phyloP scores from a whole-genome alignment of 2,888 invertebrate genomes.

The Argyra leucocephala region DNA sequence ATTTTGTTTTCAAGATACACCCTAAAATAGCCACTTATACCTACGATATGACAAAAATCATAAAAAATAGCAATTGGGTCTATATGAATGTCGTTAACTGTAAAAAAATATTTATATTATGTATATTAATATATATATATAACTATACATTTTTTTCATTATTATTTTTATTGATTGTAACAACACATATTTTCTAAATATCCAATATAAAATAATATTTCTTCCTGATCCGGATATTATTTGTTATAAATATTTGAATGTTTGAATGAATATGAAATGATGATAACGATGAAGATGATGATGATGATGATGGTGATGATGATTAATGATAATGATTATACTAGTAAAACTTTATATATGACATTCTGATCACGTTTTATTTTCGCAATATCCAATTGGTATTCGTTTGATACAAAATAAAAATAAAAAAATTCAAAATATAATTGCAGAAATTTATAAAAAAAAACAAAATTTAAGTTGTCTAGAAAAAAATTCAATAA shows the following conservation, averaged over 20 bases:
- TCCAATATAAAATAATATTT: background rate
- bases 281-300: too few species aligned
- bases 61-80: too few species aligned
- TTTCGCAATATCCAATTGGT: conserved; percentile 4
- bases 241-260: background rate
- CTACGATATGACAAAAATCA: too few species aligned
- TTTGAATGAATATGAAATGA: background rate
- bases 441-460: background rate
- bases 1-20: too few species aligned
- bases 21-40: too few species aligned
- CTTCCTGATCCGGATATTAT: background rate
- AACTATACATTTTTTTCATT: background rate
- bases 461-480: too few species aligned
- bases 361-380: conserved; percentile 4
- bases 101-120: too few species aligned
- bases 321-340: too few species aligned
- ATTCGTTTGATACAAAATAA: background rate
- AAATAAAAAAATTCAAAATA: background rate
- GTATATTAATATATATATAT: background rate
- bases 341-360: too few species aligned
- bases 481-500: too few species aligned
- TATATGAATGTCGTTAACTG: too few species aligned
- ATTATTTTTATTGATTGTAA: conserved; percentile 6
- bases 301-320: too few species aligned
- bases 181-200: background rate